Percentiles rank a stretch among this genome's conserved stretches.
These are phyloP conservation scores for Brachionus manjavacas DNA, from an alignment of 1,140 invertebrate species.

Conservation along the genomic window DNA sequence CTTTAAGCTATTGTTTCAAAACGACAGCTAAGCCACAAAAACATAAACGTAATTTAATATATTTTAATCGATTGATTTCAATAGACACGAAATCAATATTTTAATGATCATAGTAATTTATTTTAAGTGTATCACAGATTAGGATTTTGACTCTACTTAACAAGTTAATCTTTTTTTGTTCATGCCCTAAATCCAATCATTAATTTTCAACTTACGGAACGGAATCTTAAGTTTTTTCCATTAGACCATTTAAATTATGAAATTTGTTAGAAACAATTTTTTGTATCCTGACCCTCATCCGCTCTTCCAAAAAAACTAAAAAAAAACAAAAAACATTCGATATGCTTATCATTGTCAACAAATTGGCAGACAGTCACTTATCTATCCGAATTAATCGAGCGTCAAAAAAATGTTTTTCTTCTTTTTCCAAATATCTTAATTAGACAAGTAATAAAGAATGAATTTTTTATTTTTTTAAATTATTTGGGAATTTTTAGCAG, in stretches of 20 bases:
- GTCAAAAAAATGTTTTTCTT: background rate
- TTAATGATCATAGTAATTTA: conserved; percentile 30
- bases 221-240: background rate
- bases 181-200: background rate
- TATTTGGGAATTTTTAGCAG: background rate
- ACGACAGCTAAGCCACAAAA: background rate
- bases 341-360: background rate
- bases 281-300: no score
- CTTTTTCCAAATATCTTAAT: background rate
- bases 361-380: background rate
- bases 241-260: background rate
- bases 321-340: background rate
- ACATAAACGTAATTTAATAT: conserved; percentile 26
- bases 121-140: conserved; percentile 36
- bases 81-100: conserved; percentile 37
- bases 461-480: background rate
- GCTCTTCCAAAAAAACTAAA: no score
- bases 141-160: conserved; percentile 33
- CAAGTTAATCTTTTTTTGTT: conserved; percentile 28
- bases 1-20: conserved; percentile 22
- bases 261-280: background rate
- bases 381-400: background rate
- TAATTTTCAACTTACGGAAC: background rate
- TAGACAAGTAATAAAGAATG: background rate
- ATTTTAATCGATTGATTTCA: conserved; percentile 34